Evolutionary conservation across 1,140 invertebrate species (phyloP), one percentile per base, ranked within the genome.

Genomic region (Antheraea pernyi): DNA sequence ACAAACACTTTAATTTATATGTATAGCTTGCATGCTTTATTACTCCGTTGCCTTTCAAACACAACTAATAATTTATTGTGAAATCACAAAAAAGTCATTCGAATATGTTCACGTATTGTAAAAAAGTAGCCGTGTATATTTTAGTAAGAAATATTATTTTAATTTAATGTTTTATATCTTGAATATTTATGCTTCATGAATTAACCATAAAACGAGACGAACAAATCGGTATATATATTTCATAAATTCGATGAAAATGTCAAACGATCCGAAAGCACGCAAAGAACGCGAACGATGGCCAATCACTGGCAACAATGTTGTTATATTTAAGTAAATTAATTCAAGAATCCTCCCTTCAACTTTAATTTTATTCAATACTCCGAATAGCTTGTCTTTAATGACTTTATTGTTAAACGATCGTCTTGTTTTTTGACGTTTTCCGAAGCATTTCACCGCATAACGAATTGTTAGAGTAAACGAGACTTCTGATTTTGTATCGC

Each of bases 291-390:
- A 65, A 48, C 46, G 16, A 53, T n/a, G 46, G 46, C 46, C 11
- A 53, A 75, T 69, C 19, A n/a, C 46, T 16, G 46, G 13, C 73
- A 42, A 75, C 63, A 71, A 71, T 67, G 46, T 53, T 53, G 61
- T 63, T 65, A 19, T 48, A 60, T 46, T 70, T 65, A 37, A 61
- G 22, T 70, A 66, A 71, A 74, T 77, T 75, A 71, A 77, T 74
- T 72, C 73, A 69, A 78, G 72, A 78, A 68, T 74, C 65, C 42
- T 68, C 58, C 46, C 67, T 74, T 68, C 65, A 69, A 73, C 68
- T 39, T 73, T 81, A 79, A 81, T 73, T 79, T 77, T 70, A 75
- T 81, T 75, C 75, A 73, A 67, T 69, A 66, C 62, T 59, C 73
- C 70, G 73, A 71, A 76, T 76, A 72, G 61, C 68, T 73, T 19